phyloP scores from a whole-genome alignment of 2,888 invertebrate genomes.

The Neuroscelio doddi region DNA sequence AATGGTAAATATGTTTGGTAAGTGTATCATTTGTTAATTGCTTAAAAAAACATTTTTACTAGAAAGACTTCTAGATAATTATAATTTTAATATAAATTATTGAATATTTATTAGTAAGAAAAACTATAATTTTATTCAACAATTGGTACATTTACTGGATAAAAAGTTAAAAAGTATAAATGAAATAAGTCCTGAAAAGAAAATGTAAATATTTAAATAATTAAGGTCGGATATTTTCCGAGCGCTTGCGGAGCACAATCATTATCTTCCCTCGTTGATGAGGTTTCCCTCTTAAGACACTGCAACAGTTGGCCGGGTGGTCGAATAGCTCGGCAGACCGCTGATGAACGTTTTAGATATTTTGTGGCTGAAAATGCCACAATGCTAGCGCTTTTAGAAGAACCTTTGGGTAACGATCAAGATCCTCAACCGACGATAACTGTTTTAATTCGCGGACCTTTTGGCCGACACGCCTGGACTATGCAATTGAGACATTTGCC shows the following conservation, averaged over 20 bases:
- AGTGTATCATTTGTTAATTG: no score
- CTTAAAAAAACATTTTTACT: no score
- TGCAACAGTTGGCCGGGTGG: constrained; percentile 78
- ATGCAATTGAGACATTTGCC: constrained; percentile 91
- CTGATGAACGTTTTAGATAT: constrained; percentile 84
- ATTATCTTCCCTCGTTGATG: constrained; percentile 90
- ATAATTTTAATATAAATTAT: background rate
- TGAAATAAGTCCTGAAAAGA: background rate
- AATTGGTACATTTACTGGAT: background rate
- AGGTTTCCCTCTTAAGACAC: constrained; percentile 85
- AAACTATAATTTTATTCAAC: background rate
- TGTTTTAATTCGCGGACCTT: constrained; percentile 91
- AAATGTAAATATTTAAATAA: constrained; percentile 1
- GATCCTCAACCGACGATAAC: constrained; percentile 95
- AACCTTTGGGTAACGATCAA: constrained; percentile 92
- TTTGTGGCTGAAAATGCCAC: constrained; percentile 94
- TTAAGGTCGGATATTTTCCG: constrained; percentile 86
- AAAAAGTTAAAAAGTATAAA: no score
- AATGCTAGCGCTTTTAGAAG: constrained; percentile 90
- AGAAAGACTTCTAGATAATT: no score
- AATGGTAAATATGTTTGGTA: no score
- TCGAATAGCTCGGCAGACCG: constrained; percentile 74
- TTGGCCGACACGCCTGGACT: constrained; percentile 96
- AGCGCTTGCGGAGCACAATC: constrained; percentile 89
- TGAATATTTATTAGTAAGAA: background rate